phyloP scores from a whole-genome alignment of 2,113 vertebrate genomes.

The Leptobrachium ailaonicum region DNA sequence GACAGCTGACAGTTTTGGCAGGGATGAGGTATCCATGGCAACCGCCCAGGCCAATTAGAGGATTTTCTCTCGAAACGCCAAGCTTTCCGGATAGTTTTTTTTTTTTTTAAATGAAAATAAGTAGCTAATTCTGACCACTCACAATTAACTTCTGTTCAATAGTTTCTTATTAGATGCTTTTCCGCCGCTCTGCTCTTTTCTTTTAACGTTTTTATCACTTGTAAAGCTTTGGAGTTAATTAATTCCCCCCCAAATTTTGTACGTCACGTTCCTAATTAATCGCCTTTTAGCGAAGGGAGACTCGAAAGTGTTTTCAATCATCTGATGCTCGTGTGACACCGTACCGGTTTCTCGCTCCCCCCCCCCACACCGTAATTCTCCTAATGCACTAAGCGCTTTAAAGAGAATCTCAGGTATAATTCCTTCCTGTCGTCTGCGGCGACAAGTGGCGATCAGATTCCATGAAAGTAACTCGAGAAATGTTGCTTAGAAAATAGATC shows the following conservation, averaged over 20 bases:
- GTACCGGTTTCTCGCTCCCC: background rate
- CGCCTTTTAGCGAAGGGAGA: background rate
- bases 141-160: background rate
- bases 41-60: background rate
- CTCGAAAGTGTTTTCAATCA: background rate
- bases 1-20: background rate
- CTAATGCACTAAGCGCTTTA: slow-evolving; percentile 35
- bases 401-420: slow-evolving; percentile 47
- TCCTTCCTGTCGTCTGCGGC: slow-evolving; percentile 49
- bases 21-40: background rate
- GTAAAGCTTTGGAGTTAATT: too few relatives aligned
- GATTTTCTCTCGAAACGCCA: background rate
- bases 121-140: background rate
- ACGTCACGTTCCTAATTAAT: background rate
- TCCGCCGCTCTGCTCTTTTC: background rate
- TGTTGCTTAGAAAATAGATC: slow-evolving; percentile 64
- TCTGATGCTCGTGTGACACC: background rate
- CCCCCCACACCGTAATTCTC: background rate
- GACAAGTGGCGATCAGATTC: slow-evolving; percentile 59
- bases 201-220: background rate
- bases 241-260: too few relatives aligned
- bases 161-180: background rate
- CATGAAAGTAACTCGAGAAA: slow-evolving; percentile 59
- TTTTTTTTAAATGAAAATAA: background rate
- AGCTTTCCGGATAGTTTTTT: background rate